Percentiles rank a stretch among this genome's conserved stretches.
Conservation (phyloP, 2,888 invertebrate genomes). For the Drosophila suboccidentalis region DNA sequence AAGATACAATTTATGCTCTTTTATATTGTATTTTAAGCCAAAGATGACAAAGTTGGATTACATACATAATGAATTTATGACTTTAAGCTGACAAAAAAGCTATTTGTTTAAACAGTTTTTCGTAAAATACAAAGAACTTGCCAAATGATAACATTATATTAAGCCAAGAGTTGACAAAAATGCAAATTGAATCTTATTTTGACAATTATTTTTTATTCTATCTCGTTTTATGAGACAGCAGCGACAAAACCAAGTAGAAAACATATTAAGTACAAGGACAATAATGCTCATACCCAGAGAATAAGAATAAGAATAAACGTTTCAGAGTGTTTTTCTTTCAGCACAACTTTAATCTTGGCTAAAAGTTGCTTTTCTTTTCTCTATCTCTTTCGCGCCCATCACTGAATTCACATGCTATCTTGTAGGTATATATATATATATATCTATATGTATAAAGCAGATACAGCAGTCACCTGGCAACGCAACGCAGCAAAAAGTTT, state of each 20-base stretch:
- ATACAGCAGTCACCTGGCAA: constrained; percentile 48
- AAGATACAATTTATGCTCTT: neutral
- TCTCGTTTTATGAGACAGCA: neutral
- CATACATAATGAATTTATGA: constrained; percentile 15
- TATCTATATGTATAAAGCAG: constrained; percentile 11
- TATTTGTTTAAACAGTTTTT: neutral
- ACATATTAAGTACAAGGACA: constrained; percentile 37
- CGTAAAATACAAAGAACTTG: constrained; percentile 1
- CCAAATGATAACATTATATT: constrained; percentile 17
- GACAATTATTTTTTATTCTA: constrained; percentile 19
- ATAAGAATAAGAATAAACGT: constrained; percentile 28
- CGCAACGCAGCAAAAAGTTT: constrained; percentile 63
- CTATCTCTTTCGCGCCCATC: constrained; percentile 9
- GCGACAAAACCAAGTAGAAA: constrained; percentile 11
- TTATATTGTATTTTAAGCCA: neutral
- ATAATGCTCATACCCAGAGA: constrained; percentile 17
- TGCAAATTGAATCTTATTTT: constrained; percentile 24
- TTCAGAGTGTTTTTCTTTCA: constrained; percentile 43
- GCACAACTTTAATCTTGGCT: constrained; percentile 41
- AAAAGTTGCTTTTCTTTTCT: constrained; percentile 26
- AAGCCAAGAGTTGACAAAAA: constrained; percentile 14
- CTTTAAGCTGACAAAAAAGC: neutral
- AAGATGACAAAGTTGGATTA: constrained; percentile 13
- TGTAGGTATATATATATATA: constrained; percentile 6
- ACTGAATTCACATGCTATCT: constrained; percentile 15